Base-by-base conservation (phyloP, 2,888 invertebrate genomes). In the Hypsopygia costalis region DNA sequence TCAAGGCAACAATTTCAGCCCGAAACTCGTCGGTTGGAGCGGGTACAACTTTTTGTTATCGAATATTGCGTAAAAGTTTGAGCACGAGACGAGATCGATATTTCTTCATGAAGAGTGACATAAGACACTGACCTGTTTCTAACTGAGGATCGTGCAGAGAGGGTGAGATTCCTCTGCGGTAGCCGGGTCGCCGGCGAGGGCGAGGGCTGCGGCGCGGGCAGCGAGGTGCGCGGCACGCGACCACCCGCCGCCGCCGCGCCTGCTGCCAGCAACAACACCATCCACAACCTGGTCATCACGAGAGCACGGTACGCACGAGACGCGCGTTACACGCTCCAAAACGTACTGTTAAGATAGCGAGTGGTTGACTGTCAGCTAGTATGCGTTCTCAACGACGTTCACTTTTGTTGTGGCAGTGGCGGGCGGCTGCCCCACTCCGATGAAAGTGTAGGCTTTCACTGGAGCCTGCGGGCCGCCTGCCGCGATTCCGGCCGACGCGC, bases 111-210 rank as follows among this genome's bases (percentile, higher is more conserved):
- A 25, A 25, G n/a, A 25, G 7, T 40, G 32, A 16, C 21, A 34
- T 29, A 10, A 37, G 30, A 10, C 27, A 80, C 83, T 81, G 63
- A 88, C 88, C 88, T 87, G 77, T 88, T 88, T 64, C 88, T 71
- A 46, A 87, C 73, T 31, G 86, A 77, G 50, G 81, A 72, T 42
- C 87, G 72, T 52, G 81, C 71, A 32, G 88, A 75, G 41, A 87
- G 82, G 62, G 87, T 85, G 57, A 83, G 75, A 56, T 87, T 86
- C 71, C 86, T 78, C 49, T 70, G 81, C 44, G 81, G 82, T 35
- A 81, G 70, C 20, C 78, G 70, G 82, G 80, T 80, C 37, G 92
- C 53, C 80, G 77, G 91, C 53, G 92, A 90, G 66, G 92, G 90
- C 52, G 92, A 72, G 33, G 91, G 81, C 51, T 90, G 75, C 58